Conservation (phyloP, 2,113 vertebrate species). For the Dascyllus trimaculatus region DNA sequence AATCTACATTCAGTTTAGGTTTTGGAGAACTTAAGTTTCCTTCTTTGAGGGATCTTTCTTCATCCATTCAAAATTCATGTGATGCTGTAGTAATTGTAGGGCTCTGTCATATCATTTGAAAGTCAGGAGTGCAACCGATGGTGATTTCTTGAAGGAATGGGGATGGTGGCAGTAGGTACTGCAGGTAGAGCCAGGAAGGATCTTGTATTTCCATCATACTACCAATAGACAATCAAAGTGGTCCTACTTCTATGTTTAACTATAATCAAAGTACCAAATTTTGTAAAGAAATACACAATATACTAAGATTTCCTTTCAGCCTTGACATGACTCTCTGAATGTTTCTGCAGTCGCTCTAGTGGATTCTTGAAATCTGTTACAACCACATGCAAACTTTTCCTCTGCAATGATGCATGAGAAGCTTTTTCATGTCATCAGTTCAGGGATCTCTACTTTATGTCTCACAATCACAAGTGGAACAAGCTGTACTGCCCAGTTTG, state of each 20-base stretch:
- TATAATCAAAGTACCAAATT: slow-evolving; percentile 32
- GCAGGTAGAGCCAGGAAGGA: slow-evolving; percentile 27
- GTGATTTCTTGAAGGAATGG: slow-evolving; percentile 32
- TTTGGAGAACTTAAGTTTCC: too few relatives aligned
- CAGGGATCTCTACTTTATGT: slow-evolving; percentile 23
- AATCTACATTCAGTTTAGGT: neutral
- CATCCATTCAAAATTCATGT: slow-evolving; percentile 8
- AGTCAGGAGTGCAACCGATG: slow-evolving; percentile 33
- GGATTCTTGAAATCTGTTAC: slow-evolving; percentile 34
- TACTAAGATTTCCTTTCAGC: slow-evolving; percentile 18
- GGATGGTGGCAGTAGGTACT: slow-evolving; percentile 20
- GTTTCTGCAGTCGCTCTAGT: slow-evolving; percentile 30
- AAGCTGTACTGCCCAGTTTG: slow-evolving; percentile 22
- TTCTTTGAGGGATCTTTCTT: neutral
- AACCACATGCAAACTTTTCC: slow-evolving; percentile 14
- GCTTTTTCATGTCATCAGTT: slow-evolving; percentile 25
- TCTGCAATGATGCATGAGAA: slow-evolving; percentile 33
- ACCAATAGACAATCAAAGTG: slow-evolving; percentile 33
- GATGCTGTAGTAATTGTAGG: neutral
- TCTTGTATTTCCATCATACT: slow-evolving; percentile 25
- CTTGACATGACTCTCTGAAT: neutral
- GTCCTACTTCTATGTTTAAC: slow-evolving; percentile 33
- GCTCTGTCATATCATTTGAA: slow-evolving; percentile 20
- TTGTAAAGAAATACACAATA: slow-evolving; percentile 47
- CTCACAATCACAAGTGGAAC: slow-evolving; percentile 26